Evolutionary conservation across 2,888 invertebrate genomes (phyloP).

Genomic region (Artemia sinica): DNA sequence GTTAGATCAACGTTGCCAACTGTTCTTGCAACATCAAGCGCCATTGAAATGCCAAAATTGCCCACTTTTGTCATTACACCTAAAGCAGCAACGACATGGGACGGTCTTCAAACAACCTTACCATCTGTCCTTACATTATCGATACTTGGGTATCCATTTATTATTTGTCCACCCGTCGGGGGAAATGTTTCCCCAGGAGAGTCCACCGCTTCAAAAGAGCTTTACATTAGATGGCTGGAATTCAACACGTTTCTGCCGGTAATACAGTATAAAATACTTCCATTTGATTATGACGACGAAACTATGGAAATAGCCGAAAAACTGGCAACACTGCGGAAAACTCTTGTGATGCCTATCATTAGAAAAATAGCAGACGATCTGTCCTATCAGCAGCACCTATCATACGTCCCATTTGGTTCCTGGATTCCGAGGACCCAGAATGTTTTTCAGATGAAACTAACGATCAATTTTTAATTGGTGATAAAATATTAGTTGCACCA

Average conservation of each 20-base stretch:
- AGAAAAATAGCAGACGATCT: constrained; percentile 50
- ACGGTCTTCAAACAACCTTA: constrained; percentile 58
- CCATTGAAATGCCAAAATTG: constrained; percentile 57
- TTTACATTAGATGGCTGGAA: constrained; percentile 78
- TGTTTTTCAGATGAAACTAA: constrained; percentile 45
- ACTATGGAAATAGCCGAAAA: constrained; percentile 39
- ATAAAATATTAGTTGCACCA: constrained; percentile 76
- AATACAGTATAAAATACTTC: constrained; percentile 73
- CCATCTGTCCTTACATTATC: constrained; percentile 75
- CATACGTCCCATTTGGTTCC: constrained; percentile 75
- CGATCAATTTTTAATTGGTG: constrained; percentile 77
- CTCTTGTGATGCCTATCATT: constrained; percentile 48
- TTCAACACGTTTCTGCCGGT: constrained; percentile 76
- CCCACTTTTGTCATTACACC: constrained; percentile 73
- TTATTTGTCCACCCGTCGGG: constrained; percentile 83
- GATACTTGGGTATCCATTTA: constrained; percentile 75
- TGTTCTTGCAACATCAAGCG: constrained; percentile 60
- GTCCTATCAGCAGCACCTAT: constrained; percentile 64
- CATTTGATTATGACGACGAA: constrained; percentile 64
- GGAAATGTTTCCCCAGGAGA: constrained; percentile 35
- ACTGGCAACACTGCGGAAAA: constrained; percentile 42
- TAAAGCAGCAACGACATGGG: constrained; percentile 73
- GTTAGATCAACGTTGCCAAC: constrained; percentile 37
- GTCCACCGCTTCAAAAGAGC: constrained; percentile 51
- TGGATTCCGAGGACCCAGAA: constrained; percentile 57